A percentile compares a stretch with the other conserved stretches of the same genome.
phyloP scores from a whole-genome alignment of 2,797 vertebrate genomes.

The Pantherophis vulpinus region DNA sequence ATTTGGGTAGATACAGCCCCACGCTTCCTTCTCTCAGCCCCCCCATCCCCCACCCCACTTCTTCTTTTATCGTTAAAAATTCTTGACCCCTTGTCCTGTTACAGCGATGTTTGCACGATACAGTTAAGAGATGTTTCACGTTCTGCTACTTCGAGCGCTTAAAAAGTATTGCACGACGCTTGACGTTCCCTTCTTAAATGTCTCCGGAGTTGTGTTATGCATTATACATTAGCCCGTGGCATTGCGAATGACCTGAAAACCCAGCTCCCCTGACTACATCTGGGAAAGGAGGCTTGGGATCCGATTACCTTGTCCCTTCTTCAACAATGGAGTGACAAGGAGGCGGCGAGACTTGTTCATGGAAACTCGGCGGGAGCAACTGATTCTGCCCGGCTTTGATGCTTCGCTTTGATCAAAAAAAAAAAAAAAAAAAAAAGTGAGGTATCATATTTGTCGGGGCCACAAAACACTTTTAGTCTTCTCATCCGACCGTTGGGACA shows the following conservation, averaged over 20 bases:
- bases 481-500: slow-evolving; percentile 17
- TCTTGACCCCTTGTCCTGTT: not conserved
- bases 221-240: not conserved
- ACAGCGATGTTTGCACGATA: not conserved
- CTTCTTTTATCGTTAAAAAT: not conserved
- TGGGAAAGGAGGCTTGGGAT: slow-evolving; percentile 38
- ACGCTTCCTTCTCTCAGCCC: not conserved
- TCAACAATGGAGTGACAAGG: slow-evolving; percentile 16
- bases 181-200: not conserved
- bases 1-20: not conserved
- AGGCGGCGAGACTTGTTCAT: slow-evolving; percentile 12
- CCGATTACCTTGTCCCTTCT: slow-evolving; percentile 21
- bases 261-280: slow-evolving; percentile 13
- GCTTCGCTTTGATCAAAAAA: slow-evolving; percentile 54
- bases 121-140: not conserved
- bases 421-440: not conserved
- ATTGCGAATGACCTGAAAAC: slow-evolving; percentile 14
- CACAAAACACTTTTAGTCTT: slow-evolving; percentile 37
- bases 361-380: not conserved
- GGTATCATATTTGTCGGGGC: slow-evolving; percentile 39
- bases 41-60: not conserved
- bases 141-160: not conserved
- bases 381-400: slow-evolving; percentile 35
- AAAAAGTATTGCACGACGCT: not conserved
- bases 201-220: not conserved